Base-by-base conservation (phyloP, 1,140 invertebrate genomes). In the Drosophila dunni region DNA sequence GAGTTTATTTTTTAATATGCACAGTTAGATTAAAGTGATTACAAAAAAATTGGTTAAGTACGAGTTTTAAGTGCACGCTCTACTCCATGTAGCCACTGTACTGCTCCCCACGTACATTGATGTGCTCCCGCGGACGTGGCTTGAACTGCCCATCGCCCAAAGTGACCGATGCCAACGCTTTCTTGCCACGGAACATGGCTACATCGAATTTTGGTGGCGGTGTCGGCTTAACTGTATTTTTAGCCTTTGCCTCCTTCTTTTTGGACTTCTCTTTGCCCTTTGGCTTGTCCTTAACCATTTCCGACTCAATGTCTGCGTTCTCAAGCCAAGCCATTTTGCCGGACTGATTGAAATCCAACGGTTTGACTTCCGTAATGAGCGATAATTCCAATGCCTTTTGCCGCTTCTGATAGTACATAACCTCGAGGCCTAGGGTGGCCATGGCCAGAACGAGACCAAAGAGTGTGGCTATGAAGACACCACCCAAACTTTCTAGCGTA, bases 381-480 rank as follows among this genome's bases (percentile, higher is more conserved):
- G 50, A 53, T 8, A 67, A 42, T 1, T 56, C 40, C 13, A 58
- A n/a, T 3, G 17, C 34, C 5, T 58, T 62, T 11, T 81, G 65
- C 20, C 85, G 77, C n/a, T 94, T 93, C 70, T 95, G 95, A 86
- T 97, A 96, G 81, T 97, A 97, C 36, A 97, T 93, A 0, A 98
- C 95, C 91, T 98, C 97, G 68, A 95, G 95, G 0, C 94, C 95
- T 9, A 98, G 92, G 0, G 96, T 97, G 4, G 97, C 85, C 95
- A 98, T 96, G 0, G 97, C 97, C 36, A 98, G 81, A 0, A 95
- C 95, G 4, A 98, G 92, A 0, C 97, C 97, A 83, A 97, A 96
- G 0, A 97, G 92, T 0, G 97, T 98, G 2, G 97, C 97, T 72
- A 98, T 97, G 79, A 98, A 98, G 3, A 98, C 97, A 6, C 97